phyloP scores from a whole-genome alignment of 2,888 invertebrate species.

The Drosophila peninsularis region DNA sequence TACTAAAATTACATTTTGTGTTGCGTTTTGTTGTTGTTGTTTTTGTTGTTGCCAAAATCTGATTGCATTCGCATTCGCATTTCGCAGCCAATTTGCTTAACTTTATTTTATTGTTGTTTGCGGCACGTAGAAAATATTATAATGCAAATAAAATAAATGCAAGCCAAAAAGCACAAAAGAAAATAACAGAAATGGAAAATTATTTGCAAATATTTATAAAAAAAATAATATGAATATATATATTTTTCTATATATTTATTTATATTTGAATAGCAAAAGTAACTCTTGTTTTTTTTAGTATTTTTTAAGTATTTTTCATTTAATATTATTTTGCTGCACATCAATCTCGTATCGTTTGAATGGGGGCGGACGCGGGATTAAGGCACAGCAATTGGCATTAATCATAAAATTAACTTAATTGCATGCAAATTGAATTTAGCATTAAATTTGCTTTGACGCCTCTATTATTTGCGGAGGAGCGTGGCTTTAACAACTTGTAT shows the following conservation, averaged over 20 bases:
- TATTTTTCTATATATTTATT: neutral
- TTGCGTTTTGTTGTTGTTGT: conserved; percentile 28
- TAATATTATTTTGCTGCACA: conserved; percentile 69
- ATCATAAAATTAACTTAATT: conserved; percentile 64
- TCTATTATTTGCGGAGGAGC: neutral
- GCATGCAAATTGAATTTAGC: conserved; percentile 68
- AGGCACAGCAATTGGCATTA: conserved; percentile 79
- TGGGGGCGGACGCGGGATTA: conserved; percentile 76
- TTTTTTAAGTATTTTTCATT: neutral
- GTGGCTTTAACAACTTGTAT: conserved; percentile 45
- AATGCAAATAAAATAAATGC: conserved; percentile 46
- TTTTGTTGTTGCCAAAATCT: conserved; percentile 54
- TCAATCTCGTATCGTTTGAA: conserved; percentile 79
- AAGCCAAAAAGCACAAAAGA: conserved; percentile 37
- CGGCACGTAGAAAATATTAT: conserved; percentile 32
- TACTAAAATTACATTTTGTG: conserved; percentile 74
- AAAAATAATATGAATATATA: conserved; percentile 20
- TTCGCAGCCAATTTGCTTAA: conserved; percentile 51
- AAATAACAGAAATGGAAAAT: conserved; percentile 43
- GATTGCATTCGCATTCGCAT: conserved; percentile 62
- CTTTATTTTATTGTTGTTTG: conserved; percentile 53
- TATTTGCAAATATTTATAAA: conserved; percentile 41
- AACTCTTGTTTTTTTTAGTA: conserved; percentile 3
- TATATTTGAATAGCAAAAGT: conserved; percentile 42
- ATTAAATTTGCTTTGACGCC: conserved; percentile 44